Base-by-base conservation (phyloP, 2,113 vertebrate species). In the Gallinago undulata region DNA sequence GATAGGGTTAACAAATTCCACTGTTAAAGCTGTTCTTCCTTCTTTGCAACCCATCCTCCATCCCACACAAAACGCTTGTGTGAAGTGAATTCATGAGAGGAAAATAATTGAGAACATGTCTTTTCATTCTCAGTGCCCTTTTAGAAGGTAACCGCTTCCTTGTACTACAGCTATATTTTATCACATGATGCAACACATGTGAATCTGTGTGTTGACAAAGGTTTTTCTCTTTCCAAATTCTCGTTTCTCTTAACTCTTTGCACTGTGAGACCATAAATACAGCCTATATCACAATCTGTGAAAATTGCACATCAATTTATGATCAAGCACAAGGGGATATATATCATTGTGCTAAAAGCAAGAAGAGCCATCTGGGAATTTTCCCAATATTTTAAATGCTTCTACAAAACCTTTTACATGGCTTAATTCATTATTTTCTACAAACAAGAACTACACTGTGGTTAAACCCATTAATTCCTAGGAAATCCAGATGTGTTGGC, bases 341-440 rank as follows among this genome's bases (percentile, higher is more conserved):
- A 77, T 72, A 37, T 55, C 35, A 43, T 12, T 45, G 24, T 69
- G 17, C 60, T 94, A 53, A 90, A 93, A 94, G 43, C 30, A 60
- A 60, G 43, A 94, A 55, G 37, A 84, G 66, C 41, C 64, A 90
- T 33, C 19, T 91, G 60, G 55, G 63, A 87, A 77, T 94, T 68
- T 84, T 31, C 57, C 31, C 23, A 13, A 56, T 83, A 30, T 74
- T 87, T 56, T 57, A 13, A 68, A 84, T 89, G 53, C n/a, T 75
- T 97, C 95, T 94, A 78, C 68, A 88, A 94, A 94, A 63, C 48
- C 18, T 91, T 85, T 95, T 50, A 53, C 13, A 17, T 0, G 1
- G 31, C 35, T 85, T 92, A 94, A 93, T 94, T 74, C 90, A 90
- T 94, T 91, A 51, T 90, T 84, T 97, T 87, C 24, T 48, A 55